Conservation (phyloP, 2,888 invertebrate species). For the Actias luna region DNA sequence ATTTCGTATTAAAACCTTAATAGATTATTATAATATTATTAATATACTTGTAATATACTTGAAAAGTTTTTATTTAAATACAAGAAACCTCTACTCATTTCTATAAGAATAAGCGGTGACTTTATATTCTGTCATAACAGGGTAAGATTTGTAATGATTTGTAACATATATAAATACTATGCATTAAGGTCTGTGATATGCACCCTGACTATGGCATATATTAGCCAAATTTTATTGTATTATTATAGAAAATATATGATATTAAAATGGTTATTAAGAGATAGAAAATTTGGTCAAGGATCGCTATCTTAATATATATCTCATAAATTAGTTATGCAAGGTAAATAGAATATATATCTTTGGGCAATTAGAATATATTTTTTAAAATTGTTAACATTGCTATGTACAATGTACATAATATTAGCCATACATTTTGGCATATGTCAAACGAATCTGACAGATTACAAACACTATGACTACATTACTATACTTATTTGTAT, state of each 20-base stretch:
- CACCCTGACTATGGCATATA: neutral
- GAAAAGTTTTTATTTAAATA: neutral
- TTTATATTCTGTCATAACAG: too few relatives aligned
- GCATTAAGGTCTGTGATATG: neutral
- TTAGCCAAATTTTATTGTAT: neutral
- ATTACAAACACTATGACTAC: neutral
- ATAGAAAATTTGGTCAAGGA: slow-evolving; percentile 5
- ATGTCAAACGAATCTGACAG: neutral
- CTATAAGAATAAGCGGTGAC: neutral
- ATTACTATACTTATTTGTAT: neutral
- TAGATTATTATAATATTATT: neutral
- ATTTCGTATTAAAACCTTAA: too few relatives aligned
- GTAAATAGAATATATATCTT: neutral
- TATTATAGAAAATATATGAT: slow-evolving; percentile 12
- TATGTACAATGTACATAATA: slow-evolving; percentile 17
- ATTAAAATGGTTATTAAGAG: slow-evolving; percentile 15
- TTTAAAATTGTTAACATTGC: neutral
- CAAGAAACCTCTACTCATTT: neutral
- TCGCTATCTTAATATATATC: neutral
- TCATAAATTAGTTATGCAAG: neutral
- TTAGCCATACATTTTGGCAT: neutral
- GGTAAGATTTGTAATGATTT: neutral
- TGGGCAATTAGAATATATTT: slow-evolving; percentile 22
- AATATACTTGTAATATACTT: neutral
- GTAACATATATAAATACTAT: neutral